A percentile compares a stretch with the other conserved stretches of the same genome.
Conservation (phyloP, 2,888 invertebrate genomes). For the Zhengitettix transpicula region DNA sequence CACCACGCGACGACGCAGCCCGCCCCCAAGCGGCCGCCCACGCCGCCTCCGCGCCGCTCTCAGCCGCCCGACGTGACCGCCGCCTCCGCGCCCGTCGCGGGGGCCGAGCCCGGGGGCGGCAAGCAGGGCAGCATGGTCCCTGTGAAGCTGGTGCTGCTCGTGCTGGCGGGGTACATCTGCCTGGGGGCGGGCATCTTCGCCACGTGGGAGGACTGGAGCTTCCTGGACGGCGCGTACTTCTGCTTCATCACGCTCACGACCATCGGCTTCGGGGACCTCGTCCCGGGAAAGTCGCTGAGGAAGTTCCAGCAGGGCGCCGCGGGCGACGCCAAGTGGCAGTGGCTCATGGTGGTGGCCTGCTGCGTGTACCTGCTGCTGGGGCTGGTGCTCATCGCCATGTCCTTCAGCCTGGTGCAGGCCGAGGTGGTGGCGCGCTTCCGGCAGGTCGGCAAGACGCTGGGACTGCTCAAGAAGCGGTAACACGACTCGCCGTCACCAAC, state of each 20-base stretch:
- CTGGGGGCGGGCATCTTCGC: conserved; percentile 62
- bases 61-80: not conserved
- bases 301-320: conserved; percentile 20
- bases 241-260: conserved; percentile 73
- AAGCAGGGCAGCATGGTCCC: conserved; percentile 31
- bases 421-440: conserved; percentile 40
- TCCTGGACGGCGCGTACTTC: conserved; percentile 68
- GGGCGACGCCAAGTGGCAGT: conserved; percentile 29
- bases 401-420: conserved; percentile 67
- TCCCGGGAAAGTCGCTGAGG: conserved; percentile 38
- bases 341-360: conserved; percentile 56
- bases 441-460: conserved; percentile 46
- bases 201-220: conserved; percentile 64
- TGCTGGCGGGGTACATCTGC: conserved; percentile 56
- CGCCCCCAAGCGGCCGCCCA: conserved; percentile 11
- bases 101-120: no score
- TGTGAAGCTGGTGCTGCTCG: conserved; percentile 42
- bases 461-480: conserved; percentile 1
- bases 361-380: conserved; percentile 66
- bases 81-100: not conserved
- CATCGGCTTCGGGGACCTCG: conserved; percentile 64
- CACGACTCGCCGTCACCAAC: conserved; percentile 6
- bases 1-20: not conserved
- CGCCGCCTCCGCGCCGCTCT: conserved; percentile 12
- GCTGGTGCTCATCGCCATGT: conserved; percentile 66